Evolutionary conservation across 2,888 invertebrate genomes (phyloP), one percentile per base, ranked within the genome.

Genomic region (Molanna angustata): DNA sequence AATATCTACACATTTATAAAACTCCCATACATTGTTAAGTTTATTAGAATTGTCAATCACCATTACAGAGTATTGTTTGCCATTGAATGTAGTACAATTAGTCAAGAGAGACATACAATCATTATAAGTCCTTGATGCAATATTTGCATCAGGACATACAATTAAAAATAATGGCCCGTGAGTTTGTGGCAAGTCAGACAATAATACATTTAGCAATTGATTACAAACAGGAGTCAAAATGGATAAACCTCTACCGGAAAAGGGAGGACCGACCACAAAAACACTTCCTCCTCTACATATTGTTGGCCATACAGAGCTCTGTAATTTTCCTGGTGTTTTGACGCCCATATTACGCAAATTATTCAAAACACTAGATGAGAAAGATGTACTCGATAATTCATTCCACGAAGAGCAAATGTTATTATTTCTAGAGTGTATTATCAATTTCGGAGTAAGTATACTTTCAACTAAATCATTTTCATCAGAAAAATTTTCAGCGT

Each of bases 221-320:
- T 37, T 81, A 45, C 84, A 76, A 2, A 91, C 67, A 0, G 87
- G 81, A 11, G 87, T 81, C 19, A 86, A 65, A 64, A 86, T 89
- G 0, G 85, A 83, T 62, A 84, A 68, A 0, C 89, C 87, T 70
- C 89, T 88, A 0, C 88, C 88, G 46, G 82, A 78, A 11, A 69
- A 68, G 1, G 71, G 64, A 0, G 80, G 74, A 54, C 83, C 79
- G 1, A 90, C 72, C 54, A 86, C 76, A 45, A 86, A 78, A 1
- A 85, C 69, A 57, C 86, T 83, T 42, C 82, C 76, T 0, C 84
- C 83, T 31, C 84, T 74, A 35, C 83, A 69, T 39, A 89, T 74
- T 2, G 83, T 80, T 1, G 83, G 80, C 89, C 90, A 90, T 0
- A 82, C 75, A 47, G 85, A 83, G 0, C 80, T 78, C 63, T 91